phyloP scores from a whole-genome alignment of 2,888 invertebrate genomes.

The Hecatera dysodea region DNA sequence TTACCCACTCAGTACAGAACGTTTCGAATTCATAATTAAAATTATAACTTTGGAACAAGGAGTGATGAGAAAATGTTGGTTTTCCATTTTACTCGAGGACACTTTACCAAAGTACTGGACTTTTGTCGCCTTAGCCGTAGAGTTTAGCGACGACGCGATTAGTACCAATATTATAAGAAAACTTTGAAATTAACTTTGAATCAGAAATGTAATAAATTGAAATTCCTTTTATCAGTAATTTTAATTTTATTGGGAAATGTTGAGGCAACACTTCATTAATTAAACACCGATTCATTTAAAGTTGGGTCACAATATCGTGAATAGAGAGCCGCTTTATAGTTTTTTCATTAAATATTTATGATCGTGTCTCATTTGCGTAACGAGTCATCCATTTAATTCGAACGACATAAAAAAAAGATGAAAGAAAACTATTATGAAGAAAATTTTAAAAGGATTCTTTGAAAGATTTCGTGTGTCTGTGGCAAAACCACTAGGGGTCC shows the following conservation, averaged over 20 bases:
- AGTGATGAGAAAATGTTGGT: slow-evolving; percentile 82
- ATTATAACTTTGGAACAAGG: slow-evolving; percentile 81
- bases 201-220: slow-evolving; percentile 45
- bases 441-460: slow-evolving; percentile 24
- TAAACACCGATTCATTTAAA: slow-evolving; percentile 33
- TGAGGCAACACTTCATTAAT: slow-evolving; percentile 32
- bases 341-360: slow-evolving; percentile 39
- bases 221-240: slow-evolving; percentile 43
- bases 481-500: slow-evolving; percentile 74
- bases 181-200: slow-evolving; percentile 48
- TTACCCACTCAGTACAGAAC: slow-evolving; percentile 72
- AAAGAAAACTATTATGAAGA: slow-evolving; percentile 13
- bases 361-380: slow-evolving; percentile 36
- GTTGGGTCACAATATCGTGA: slow-evolving; percentile 24
- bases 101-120: slow-evolving; percentile 71
- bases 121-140: slow-evolving; percentile 68
- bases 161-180: slow-evolving; percentile 57
- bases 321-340: slow-evolving; percentile 25
- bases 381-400: slow-evolving; percentile 18
- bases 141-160: slow-evolving; percentile 60
- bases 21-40: slow-evolving; percentile 83
- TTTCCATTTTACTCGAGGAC: slow-evolving; percentile 83
- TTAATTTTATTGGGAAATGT: slow-evolving; percentile 29
- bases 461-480: slow-evolving; percentile 66
- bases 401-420: neutral